These are phyloP conservation scores for Pristis pectinata DNA, from an alignment of 2,797 vertebrate species.

Conservation along the genomic window DNA sequence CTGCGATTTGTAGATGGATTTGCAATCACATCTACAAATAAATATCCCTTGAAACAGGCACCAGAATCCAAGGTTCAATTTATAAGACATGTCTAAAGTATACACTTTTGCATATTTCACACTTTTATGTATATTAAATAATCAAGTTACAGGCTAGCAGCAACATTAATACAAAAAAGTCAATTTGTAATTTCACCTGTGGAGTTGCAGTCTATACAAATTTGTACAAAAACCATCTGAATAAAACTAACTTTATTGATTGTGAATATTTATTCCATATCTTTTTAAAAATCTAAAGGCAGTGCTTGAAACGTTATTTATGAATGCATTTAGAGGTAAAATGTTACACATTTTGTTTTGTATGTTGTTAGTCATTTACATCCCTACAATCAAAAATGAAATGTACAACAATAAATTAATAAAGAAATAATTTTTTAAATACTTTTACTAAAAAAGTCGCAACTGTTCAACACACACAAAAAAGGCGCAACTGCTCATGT, in stretches of 20 bases:
- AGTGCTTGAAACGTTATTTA: neutral
- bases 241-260: neutral
- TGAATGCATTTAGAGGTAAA: neutral
- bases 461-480: too few species aligned
- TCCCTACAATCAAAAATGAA: neutral
- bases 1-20: neutral
- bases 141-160: neutral
- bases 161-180: neutral
- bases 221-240: neutral
- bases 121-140: neutral
- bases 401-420: constrained; percentile 2
- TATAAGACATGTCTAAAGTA: neutral
- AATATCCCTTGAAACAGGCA: neutral
- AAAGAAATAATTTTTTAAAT: neutral
- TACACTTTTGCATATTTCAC: neutral
- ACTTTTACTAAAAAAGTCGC: neutral
- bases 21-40: neutral
- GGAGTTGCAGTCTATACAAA: neutral
- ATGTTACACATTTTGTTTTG: neutral
- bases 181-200: neutral
- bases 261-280: neutral
- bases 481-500: neutral
- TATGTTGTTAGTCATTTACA: neutral
- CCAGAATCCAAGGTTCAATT: too few species aligned
- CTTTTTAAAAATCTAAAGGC: neutral